Conservation (phyloP, 2,113 vertebrate genomes). For the Dicrurus megarhynchus region DNA sequence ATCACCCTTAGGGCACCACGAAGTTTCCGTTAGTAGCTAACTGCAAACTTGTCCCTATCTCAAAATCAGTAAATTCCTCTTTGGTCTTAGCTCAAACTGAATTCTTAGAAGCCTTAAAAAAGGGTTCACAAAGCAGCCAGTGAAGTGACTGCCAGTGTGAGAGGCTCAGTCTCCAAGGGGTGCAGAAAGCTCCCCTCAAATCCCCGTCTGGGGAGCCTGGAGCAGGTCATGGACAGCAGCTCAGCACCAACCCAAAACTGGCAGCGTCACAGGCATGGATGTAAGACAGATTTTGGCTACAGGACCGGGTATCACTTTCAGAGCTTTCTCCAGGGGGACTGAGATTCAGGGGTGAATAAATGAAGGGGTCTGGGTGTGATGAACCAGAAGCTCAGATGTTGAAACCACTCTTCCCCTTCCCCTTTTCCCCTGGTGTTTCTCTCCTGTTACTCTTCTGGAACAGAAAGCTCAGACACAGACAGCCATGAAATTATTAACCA, state of each 20-base stretch:
- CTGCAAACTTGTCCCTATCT: not conserved
- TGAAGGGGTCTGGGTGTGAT: not conserved
- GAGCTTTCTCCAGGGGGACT: not conserved
- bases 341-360: not conserved
- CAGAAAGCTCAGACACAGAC: not conserved
- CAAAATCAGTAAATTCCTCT: not conserved
- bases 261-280: not conserved
- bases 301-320: not conserved
- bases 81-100: not conserved
- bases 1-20: not conserved
- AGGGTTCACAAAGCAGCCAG: not conserved
- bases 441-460: not conserved
- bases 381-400: not conserved
- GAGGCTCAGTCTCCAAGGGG: not conserved
- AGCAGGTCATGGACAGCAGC: not conserved
- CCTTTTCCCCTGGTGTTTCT: not conserved
- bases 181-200: not conserved
- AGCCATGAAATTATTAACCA: not conserved
- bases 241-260: not conserved
- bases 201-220: not conserved
- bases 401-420: not conserved
- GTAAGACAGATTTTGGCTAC: not conserved
- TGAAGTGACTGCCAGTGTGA: not conserved
- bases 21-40: not conserved
- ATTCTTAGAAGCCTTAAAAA: not conserved